Evolutionary conservation across 2,888 invertebrate genomes (phyloP), one percentile per base, ranked within the genome.

Genomic region (Crossocerus cetratus): DNA sequence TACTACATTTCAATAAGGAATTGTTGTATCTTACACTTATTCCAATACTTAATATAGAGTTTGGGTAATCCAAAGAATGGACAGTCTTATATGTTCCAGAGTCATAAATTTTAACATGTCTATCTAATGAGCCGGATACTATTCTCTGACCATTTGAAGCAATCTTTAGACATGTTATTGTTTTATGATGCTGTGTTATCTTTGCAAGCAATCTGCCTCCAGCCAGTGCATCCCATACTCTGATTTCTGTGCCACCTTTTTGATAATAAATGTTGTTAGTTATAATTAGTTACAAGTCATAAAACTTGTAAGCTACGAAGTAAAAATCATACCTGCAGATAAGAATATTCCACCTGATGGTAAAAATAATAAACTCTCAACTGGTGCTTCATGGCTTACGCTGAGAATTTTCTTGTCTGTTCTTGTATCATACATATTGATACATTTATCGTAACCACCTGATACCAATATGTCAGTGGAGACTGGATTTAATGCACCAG

Each of bases 151-250:
- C 95, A 86, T 96, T 94, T 55, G 95, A 95, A 22, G 96, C 96
- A 74, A 98, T 92, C 78, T 94, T 92, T 60, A 99, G 89, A 78
- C 96, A 95, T 0, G 98, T 99, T 0, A 99, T 94, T 0, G 98
- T 97, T 92, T 99, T 99, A 90, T 98, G 98, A 91, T 99, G 99
- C 83, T 97, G 96, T 2, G 95, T 95, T 77, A 99, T 93, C 84
- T 94, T 94, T 1, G 96, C 94, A 22, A 99, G 89, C 65, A 97
- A 91, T 88, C 95, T 95, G 11, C 98, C 98, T 32, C 97, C 97
- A 78, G 96, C 94, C 62, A 98, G 93, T 3, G 95, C 94, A 90
- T 99, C 99, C 98, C 98, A 99, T 0, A 99, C 95, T 90, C 95
- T 95, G 4, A 98, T 94, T 89, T 96, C 95, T 44, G 95, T 96